Percentiles rank a stretch among this genome's conserved stretches.
Evolutionary conservation across 2,113 vertebrate species (phyloP).

Genomic region (Amphiprion percula): DNA sequence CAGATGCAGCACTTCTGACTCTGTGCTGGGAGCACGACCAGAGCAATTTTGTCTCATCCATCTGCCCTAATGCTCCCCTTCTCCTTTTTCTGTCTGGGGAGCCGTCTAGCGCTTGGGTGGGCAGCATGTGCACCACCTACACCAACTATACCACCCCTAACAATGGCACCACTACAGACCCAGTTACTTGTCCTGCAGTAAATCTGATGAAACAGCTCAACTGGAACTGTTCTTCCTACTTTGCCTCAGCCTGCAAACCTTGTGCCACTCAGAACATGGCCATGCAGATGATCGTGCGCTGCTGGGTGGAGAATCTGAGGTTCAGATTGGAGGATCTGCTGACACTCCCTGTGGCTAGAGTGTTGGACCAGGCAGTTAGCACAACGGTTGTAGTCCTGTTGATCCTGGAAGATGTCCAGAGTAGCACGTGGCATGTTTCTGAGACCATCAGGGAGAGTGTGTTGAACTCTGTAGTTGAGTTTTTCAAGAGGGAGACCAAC

Average conservation of each 20-base stretch:
- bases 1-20: slow-evolving; percentile 73
- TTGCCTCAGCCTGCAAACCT: slow-evolving; percentile 74
- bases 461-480: slow-evolving; percentile 66
- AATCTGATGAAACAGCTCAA: slow-evolving; percentile 76
- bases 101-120: slow-evolving; percentile 80
- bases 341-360: slow-evolving; percentile 50
- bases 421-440: slow-evolving; percentile 71
- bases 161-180: slow-evolving; percentile 8
- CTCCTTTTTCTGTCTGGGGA: slow-evolving; percentile 75
- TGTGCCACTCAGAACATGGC: slow-evolving; percentile 63
- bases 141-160: slow-evolving; percentile 52
- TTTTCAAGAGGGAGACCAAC: slow-evolving; percentile 72
- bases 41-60: slow-evolving; percentile 72
- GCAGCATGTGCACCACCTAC: slow-evolving; percentile 75
- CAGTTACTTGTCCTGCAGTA: slow-evolving; percentile 65
- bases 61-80: slow-evolving; percentile 75
- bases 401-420: slow-evolving; percentile 80
- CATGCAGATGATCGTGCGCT: slow-evolving; percentile 76
- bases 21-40: slow-evolving; percentile 86
- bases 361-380: slow-evolving; percentile 75
- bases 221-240: slow-evolving; percentile 82
- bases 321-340: slow-evolving; percentile 64
- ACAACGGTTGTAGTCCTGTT: slow-evolving; percentile 79
- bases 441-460: slow-evolving; percentile 74
- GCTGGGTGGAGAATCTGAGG: slow-evolving; percentile 78